Conservation (phyloP, 2,797 vertebrate species). For the Lithobates sylvaticus region DNA sequence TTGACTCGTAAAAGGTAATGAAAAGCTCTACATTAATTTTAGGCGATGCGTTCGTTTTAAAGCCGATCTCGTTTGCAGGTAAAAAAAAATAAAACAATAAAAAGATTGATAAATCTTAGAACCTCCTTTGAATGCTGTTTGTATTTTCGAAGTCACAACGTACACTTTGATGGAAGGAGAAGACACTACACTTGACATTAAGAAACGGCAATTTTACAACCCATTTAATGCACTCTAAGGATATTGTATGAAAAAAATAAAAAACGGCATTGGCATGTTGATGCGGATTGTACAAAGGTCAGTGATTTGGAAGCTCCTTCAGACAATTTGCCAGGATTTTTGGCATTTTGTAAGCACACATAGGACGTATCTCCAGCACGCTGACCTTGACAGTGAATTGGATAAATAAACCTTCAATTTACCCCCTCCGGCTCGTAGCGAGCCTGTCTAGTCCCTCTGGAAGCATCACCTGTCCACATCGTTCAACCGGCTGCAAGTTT, state of each 20-base stretch:
- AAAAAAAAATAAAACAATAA: no score
- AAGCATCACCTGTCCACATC: slow-evolving; percentile 98
- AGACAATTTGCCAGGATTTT: slow-evolving; percentile 95
- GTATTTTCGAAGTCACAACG: not conserved
- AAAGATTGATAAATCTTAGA: no score
- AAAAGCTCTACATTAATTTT: no score
- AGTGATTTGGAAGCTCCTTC: slow-evolving; percentile 90
- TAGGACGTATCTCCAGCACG: slow-evolving; percentile 96
- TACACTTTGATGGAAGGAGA: slow-evolving; percentile 64
- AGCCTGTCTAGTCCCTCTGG: slow-evolving; percentile 88
- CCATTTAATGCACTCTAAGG: slow-evolving; percentile 90
- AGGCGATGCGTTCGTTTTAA: no score
- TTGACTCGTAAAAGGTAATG: no score
- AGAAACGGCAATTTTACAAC: slow-evolving; percentile 86
- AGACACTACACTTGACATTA: slow-evolving; percentile 73
- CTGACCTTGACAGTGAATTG: slow-evolving; percentile 99
- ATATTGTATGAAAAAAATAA: slow-evolving; percentile 73
- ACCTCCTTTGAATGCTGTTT: not conserved
- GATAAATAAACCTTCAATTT: slow-evolving; percentile 99
- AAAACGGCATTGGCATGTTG: slow-evolving; percentile 91
- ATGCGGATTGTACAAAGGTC: slow-evolving; percentile 96
- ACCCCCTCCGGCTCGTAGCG: slow-evolving; percentile 86
- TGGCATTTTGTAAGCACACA: slow-evolving; percentile 99
- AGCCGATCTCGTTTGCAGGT: no score
- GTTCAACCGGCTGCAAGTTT: slow-evolving; percentile 89